Evolutionary conservation across 2,113 vertebrate genomes (phyloP).

Genomic region (Rhynchomys soricoides): DNA sequence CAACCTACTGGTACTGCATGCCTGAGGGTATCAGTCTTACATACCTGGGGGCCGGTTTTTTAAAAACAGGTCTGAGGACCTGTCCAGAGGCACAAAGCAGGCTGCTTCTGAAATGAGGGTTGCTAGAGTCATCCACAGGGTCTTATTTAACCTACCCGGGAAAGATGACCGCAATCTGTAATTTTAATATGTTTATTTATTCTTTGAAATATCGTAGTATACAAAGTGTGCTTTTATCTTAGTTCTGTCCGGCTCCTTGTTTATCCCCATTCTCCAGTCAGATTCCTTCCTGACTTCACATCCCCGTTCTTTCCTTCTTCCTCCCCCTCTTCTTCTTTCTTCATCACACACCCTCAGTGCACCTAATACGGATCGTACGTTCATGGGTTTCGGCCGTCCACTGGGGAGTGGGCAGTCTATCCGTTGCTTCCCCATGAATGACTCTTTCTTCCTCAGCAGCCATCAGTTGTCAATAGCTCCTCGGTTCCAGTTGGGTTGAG

Average conservation of each 20-base stretch:
- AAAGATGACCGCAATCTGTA: slow-evolving; percentile 9
- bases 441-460: background rate
- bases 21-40: background rate
- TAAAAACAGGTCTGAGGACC: background rate
- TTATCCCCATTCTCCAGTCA: background rate
- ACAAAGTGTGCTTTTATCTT: background rate
- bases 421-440: no score
- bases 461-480: background rate
- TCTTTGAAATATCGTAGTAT: background rate
- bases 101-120: background rate
- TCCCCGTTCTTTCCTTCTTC: background rate
- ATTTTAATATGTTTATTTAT: background rate
- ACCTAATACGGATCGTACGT: background rate
- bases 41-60: background rate
- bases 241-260: background rate
- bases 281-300: no score
- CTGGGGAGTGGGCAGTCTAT: no score
- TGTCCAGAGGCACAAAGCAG: background rate
- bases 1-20: background rate
- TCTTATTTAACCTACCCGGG: background rate
- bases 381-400: background rate
- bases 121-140: background rate
- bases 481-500: background rate
- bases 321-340: background rate
- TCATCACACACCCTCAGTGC: background rate